Percentiles rank a stretch among this genome's conserved stretches.
phyloP scores from a whole-genome alignment of 1,140 invertebrate species.

The Aphaenogaster ashmeadi region DNA sequence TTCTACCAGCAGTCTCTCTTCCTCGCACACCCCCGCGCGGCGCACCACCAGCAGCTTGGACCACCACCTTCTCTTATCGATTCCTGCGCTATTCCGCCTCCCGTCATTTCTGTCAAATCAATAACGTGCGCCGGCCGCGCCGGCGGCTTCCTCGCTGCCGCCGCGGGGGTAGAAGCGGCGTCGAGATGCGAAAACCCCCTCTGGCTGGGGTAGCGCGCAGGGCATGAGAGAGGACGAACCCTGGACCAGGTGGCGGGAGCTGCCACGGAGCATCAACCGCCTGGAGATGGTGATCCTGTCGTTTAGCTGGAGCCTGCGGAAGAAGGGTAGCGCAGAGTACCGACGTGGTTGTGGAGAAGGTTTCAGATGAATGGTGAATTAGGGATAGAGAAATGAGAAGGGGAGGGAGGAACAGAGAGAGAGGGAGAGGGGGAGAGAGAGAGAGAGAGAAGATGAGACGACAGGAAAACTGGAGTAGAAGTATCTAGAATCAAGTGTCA shows the following conservation, averaged over 20 bases:
- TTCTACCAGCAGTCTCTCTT: neutral
- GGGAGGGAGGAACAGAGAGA: neutral
- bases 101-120: slow-evolving; percentile 86
- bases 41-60: slow-evolving; percentile 73
- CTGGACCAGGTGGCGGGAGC: slow-evolving; percentile 59
- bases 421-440: neutral
- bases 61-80: slow-evolving; percentile 87
- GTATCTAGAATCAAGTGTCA: slow-evolving; percentile 29
- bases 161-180: slow-evolving; percentile 57
- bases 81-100: slow-evolving; percentile 85
- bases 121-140: slow-evolving; percentile 76
- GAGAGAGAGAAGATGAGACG: neutral
- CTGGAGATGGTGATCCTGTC: slow-evolving; percentile 66
- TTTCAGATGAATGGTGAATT: slow-evolving; percentile 41
- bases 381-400: neutral
- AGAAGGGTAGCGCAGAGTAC: neutral
- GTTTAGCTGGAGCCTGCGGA: slow-evolving; percentile 37
- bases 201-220: slow-evolving; percentile 34
- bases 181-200: slow-evolving; percentile 69
- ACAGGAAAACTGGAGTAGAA: neutral
- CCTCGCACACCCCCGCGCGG: slow-evolving; percentile 55
- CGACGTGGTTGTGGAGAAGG: slow-evolving; percentile 12
- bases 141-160: slow-evolving; percentile 64
- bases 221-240: slow-evolving; percentile 39
- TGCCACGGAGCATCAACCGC: slow-evolving; percentile 41